phyloP scores from a whole-genome alignment of 64 coral and sea anemone species.

The Acropora tenuis region DNA sequence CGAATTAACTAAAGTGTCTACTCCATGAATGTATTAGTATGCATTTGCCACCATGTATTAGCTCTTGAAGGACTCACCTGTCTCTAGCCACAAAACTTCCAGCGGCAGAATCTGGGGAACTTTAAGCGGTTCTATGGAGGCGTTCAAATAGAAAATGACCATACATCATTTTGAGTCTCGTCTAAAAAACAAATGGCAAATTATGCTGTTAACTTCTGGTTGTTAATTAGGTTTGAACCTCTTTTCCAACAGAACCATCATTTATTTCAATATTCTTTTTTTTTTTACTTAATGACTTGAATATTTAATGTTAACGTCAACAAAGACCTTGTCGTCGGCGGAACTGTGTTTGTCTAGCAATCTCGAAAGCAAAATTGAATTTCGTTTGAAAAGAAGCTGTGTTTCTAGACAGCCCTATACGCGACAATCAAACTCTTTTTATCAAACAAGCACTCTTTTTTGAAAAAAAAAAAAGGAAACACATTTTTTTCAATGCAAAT shows the following conservation, averaged over 20 bases:
- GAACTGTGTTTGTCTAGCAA: not conserved
- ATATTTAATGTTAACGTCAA: conserved; percentile 1
- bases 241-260: not conserved
- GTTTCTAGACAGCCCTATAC: not conserved
- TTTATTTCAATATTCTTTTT: not conserved
- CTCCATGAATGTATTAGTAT: no score
- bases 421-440: not conserved
- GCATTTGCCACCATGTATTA: no score
- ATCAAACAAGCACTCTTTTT: not conserved
- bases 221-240: conserved; percentile 17
- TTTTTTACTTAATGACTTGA: not conserved
- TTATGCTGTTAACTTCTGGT: not conserved
- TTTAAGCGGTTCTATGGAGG: no score
- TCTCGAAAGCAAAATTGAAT: not conserved
- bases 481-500: not conserved
- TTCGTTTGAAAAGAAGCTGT: not conserved
- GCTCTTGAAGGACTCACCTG: no score
- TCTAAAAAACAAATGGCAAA: not conserved
- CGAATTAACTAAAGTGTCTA: no score
- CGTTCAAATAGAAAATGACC: not conserved
- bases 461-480: not conserved
- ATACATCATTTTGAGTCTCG: not conserved
- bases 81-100: no score
- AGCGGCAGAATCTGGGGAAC: no score
- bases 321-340: conserved; percentile 21